Percentiles rank a stretch among this genome's conserved stretches.
These are phyloP conservation scores for Falco biarmicus DNA, from an alignment of 2,797 vertebrate species.

Conservation along the genomic window DNA sequence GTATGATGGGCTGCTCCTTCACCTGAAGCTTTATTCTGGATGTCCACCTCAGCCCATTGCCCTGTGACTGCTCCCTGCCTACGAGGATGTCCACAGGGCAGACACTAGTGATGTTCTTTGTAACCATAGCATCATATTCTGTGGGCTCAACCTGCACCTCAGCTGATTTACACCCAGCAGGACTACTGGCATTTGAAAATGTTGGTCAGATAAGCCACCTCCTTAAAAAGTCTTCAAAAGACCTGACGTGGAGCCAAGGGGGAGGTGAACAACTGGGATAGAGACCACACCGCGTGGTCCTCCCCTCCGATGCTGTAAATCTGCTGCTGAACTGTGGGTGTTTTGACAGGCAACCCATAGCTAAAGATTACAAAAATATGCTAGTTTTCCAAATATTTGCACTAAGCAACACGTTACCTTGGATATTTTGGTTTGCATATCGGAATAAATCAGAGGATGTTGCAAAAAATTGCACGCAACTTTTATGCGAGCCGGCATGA, in stretches of 20 bases:
- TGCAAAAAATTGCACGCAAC: background rate
- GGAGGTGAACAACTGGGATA: background rate
- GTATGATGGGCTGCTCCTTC: background rate
- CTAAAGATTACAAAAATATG: background rate
- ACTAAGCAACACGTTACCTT: background rate
- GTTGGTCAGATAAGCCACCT: slow-evolving; percentile 14
- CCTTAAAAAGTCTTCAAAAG: slow-evolving; percentile 13
- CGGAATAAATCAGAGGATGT: background rate
- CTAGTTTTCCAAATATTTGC: background rate
- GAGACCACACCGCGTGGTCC: background rate
- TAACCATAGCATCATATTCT: background rate
- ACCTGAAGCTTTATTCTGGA: background rate
- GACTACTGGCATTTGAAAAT: background rate
- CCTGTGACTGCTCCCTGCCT: background rate
- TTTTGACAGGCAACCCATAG: background rate
- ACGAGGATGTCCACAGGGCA: accelerated
- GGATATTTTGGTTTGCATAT: background rate
- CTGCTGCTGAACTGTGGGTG: background rate
- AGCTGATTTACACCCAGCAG: background rate
- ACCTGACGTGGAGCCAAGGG: background rate
- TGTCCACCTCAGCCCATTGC: background rate
- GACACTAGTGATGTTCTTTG: background rate
- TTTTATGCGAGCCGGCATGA: background rate
- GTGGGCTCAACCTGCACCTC: background rate
- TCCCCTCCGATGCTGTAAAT: background rate